Evolutionary conservation across 1,140 invertebrate species (phyloP).

Genomic region (Drosophila kanapiae): DNA sequence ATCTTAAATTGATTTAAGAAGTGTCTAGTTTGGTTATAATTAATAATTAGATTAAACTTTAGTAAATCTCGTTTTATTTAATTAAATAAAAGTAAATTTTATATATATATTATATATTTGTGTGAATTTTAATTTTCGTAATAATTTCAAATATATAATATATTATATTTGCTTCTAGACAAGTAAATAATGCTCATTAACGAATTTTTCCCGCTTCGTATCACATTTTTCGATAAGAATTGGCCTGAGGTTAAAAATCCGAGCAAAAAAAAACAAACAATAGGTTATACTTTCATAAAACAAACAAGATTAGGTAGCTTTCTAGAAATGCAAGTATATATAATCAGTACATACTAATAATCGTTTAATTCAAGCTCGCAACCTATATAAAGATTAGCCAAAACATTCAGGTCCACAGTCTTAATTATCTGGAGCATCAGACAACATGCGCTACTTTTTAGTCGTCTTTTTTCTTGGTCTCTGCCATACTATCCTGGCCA

Average conservation of each 20-base stretch:
- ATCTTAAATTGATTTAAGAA: background rate
- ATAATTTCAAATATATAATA: too few relatives aligned
- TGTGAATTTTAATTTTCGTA: too few relatives aligned
- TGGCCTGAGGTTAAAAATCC: too few relatives aligned
- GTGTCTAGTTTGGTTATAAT: background rate
- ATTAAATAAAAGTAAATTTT: too few relatives aligned
- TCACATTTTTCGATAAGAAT: background rate
- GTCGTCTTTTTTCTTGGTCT: background rate
- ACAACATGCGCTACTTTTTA: background rate
- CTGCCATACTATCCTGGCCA: background rate
- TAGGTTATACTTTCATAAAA: background rate
- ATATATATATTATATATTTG: too few relatives aligned
- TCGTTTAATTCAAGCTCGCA: background rate
- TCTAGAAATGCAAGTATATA: background rate
- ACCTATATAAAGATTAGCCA: background rate
- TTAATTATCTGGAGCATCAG: background rate
- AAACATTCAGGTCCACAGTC: background rate
- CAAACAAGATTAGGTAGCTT: background rate
- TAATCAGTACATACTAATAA: background rate
- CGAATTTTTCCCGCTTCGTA: background rate
- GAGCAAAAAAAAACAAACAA: background rate
- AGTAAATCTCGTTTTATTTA: too few relatives aligned
- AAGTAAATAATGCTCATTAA: background rate
- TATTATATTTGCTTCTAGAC: background rate
- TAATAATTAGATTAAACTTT: too few relatives aligned